Conservation (phyloP, 2,888 invertebrate genomes). For the Amblyjoppa fuscipennis region DNA sequence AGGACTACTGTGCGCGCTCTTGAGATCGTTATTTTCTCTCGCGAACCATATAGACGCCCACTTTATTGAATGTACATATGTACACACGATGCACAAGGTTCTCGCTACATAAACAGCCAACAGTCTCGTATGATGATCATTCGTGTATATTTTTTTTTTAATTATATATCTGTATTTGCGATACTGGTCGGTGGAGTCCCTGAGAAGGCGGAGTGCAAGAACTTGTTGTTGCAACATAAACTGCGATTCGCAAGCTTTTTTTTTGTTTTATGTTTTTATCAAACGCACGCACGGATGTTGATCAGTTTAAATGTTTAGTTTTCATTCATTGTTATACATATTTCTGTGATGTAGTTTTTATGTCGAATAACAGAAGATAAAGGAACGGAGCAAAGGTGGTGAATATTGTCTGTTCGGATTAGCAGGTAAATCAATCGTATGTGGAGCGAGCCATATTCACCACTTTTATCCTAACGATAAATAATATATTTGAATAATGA, state of each 20-base stretch:
- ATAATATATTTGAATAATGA: too few species aligned
- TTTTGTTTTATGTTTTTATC: background rate
- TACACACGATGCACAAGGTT: background rate
- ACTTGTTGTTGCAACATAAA: background rate
- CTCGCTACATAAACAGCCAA: background rate
- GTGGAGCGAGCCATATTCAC: too few species aligned
- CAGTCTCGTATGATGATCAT: background rate
- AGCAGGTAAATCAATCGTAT: too few species aligned
- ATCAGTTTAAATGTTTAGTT: background rate
- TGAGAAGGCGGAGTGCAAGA: background rate
- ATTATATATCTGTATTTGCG: background rate
- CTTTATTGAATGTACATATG: background rate
- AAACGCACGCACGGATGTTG: background rate
- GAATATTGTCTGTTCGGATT: too few species aligned
- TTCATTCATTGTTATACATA: background rate
- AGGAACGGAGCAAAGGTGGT: too few species aligned
- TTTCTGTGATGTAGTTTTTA: background rate
- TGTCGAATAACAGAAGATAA: background rate
- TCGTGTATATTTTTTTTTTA: background rate
- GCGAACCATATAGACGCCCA: slow-evolving; percentile 10
- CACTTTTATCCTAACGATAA: too few species aligned
- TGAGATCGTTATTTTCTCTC: slow-evolving; percentile 49
- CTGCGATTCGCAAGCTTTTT: background rate
- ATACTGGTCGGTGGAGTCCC: background rate
- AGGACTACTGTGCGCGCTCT: slow-evolving; percentile 48